A percentile compares a stretch with the other conserved stretches of the same genome.
phyloP scores from a whole-genome alignment of 2,888 invertebrate genomes.

The Coronaproctus castanopsis region DNA sequence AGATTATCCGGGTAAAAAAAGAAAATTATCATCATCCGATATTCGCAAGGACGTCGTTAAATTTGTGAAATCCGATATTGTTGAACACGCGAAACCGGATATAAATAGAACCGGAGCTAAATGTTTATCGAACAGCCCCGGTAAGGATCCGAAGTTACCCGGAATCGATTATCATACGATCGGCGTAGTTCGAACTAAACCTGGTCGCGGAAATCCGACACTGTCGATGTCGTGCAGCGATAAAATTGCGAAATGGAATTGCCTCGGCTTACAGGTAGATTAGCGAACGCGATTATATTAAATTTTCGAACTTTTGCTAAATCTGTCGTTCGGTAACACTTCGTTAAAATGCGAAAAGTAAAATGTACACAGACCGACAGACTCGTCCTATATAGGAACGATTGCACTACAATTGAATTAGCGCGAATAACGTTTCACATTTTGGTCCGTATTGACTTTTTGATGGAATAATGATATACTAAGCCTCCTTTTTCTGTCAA shows the following conservation, averaged over 20 bases:
- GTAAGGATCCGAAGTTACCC: conserved; percentile 36
- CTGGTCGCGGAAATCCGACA: conserved; percentile 63
- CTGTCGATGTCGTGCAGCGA: conserved; percentile 84
- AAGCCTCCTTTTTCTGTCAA: too few relatives aligned
- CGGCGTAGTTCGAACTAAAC: conserved; percentile 35
- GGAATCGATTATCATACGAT: conserved; percentile 44
- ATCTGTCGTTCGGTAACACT: too few relatives aligned
- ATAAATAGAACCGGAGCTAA: conserved; percentile 77
- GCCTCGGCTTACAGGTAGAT: conserved; percentile 54
- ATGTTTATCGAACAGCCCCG: conserved; percentile 35
- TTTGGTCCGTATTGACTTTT: too few relatives aligned
- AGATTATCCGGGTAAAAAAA: background rate
- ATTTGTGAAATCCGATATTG: background rate
- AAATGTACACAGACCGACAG: too few relatives aligned
- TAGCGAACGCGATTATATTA: too few relatives aligned
- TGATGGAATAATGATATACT: too few relatives aligned
- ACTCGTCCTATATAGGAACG: too few relatives aligned
- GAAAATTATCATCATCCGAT: background rate
- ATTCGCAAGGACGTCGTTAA: background rate
- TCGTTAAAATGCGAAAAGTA: too few relatives aligned
- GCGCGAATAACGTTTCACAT: too few relatives aligned
- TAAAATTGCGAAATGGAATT: conserved; percentile 75
- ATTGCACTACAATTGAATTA: too few relatives aligned
- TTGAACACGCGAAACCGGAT: conserved; percentile 24
- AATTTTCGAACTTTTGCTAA: too few relatives aligned